Conservation (phyloP, 2,797 vertebrate species). For the Falco novaeseelandiae region DNA sequence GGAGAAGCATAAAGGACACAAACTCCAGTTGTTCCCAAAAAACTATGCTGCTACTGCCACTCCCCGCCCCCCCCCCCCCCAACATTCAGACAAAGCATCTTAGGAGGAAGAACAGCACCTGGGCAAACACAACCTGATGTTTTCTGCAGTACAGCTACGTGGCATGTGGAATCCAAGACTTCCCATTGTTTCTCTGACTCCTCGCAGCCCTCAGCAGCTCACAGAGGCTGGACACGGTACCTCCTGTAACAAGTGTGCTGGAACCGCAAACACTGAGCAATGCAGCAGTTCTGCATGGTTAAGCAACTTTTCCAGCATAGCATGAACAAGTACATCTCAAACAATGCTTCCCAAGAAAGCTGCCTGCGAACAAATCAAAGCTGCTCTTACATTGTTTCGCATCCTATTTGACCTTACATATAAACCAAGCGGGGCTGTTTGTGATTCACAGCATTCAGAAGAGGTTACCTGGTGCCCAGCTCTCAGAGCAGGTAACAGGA, state of each 20-base stretch:
- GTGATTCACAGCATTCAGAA: accelerated
- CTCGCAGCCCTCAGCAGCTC: neutral
- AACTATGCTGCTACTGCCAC: neutral
- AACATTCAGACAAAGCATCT: neutral
- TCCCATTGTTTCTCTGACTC: neutral
- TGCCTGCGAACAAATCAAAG: neutral
- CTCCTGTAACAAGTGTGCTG: neutral
- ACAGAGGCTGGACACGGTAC: accelerated
- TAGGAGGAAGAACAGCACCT: neutral
- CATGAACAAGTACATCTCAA: neutral
- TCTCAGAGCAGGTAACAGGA: neutral
- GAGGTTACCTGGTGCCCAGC: neutral
- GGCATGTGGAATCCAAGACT: neutral
- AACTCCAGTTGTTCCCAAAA: neutral
- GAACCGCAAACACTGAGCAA: neutral
- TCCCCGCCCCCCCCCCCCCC: too few species aligned
- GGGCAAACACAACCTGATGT: neutral
- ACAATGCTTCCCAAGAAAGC: neutral
- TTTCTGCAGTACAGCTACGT: neutral
- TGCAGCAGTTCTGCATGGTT: neutral
- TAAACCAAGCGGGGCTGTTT: neutral
- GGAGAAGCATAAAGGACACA: accelerated
- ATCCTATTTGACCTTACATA: neutral
- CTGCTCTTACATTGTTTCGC: neutral
- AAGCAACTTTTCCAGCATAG: neutral